phyloP scores from a whole-genome alignment of 1,140 invertebrate species.

The Teleopsis dalmanni region DNA sequence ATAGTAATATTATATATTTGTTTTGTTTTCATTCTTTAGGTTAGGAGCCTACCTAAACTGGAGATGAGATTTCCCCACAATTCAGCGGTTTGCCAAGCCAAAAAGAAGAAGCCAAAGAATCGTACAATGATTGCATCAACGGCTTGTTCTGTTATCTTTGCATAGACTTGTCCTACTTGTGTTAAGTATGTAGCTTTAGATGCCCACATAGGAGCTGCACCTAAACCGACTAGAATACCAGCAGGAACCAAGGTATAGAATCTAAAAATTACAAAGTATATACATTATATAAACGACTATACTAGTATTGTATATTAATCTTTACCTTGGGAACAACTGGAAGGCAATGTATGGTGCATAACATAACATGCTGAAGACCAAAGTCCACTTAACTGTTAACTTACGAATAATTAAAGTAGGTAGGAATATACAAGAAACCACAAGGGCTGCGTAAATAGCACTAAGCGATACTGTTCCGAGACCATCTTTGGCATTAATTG shows the following conservation, averaged over 20 bases:
- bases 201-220: slow-evolving; percentile 93
- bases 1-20: slow-evolving; percentile 9
- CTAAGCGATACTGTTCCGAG: slow-evolving; percentile 77
- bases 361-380: slow-evolving; percentile 82
- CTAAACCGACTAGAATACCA: slow-evolving; percentile 79
- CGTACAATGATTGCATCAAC: slow-evolving; percentile 84
- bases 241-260: slow-evolving; percentile 90
- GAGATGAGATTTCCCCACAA: slow-evolving; percentile 94
- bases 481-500: slow-evolving; percentile 75
- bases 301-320: not conserved
- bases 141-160: slow-evolving; percentile 76
- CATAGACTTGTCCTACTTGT: slow-evolving; percentile 81
- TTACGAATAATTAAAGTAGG: slow-evolving; percentile 82
- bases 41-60: slow-evolving; percentile 57
- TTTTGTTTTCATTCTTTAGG: not conserved
- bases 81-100: slow-evolving; percentile 91
- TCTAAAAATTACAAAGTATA: slow-evolving; percentile 21
- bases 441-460: slow-evolving; percentile 79
- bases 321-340: slow-evolving; percentile 72
- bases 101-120: slow-evolving; percentile 98
- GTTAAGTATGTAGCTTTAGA: slow-evolving; percentile 94
- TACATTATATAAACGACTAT: not conserved
- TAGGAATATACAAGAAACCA: slow-evolving; percentile 87
- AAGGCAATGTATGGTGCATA: slow-evolving; percentile 90
- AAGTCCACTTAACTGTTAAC: slow-evolving; percentile 91